Evolutionary conservation across 2,888 invertebrate genomes (phyloP).

Genomic region (Pegoplata infirma): DNA sequence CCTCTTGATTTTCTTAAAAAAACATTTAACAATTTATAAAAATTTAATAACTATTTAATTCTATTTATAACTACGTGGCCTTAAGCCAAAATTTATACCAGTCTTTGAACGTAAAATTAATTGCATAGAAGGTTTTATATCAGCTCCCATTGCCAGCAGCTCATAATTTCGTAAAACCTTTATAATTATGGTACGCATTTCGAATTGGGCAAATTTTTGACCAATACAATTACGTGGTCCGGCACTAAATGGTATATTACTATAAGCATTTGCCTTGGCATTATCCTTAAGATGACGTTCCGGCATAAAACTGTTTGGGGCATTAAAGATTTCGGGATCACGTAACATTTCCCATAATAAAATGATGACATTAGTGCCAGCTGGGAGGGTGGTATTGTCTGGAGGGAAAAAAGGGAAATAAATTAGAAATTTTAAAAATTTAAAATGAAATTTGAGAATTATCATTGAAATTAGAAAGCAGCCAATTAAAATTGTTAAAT

Average conservation of each 20-base stretch:
- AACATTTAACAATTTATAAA: too few species aligned
- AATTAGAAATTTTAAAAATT: neutral
- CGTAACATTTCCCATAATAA: constrained; percentile 72
- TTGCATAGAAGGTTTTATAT: constrained; percentile 71
- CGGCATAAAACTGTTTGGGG: constrained; percentile 72
- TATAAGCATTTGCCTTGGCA: constrained; percentile 62
- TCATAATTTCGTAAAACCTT: constrained; percentile 72
- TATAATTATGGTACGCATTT: constrained; percentile 72
- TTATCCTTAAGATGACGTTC: constrained; percentile 77
- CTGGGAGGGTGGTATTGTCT: constrained; percentile 68
- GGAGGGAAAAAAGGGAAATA: neutral
- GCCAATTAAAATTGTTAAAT: too few species aligned
- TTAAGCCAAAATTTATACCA: constrained; percentile 73
- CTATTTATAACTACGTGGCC: constrained; percentile 55
- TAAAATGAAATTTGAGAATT: too few species aligned
- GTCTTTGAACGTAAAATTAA: constrained; percentile 73
- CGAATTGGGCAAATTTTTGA: constrained; percentile 73
- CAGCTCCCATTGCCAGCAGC: constrained; percentile 70
- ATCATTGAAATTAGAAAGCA: too few species aligned
- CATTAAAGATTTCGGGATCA: constrained; percentile 69
- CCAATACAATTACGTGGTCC: constrained; percentile 80
- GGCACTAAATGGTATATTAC: constrained; percentile 75
- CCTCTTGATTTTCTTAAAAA: too few species aligned
- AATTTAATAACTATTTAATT: too few species aligned
- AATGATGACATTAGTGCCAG: constrained; percentile 71